Evolutionary conservation across 2,888 invertebrate species (phyloP).

Genomic region (Deroplatys truncata): DNA sequence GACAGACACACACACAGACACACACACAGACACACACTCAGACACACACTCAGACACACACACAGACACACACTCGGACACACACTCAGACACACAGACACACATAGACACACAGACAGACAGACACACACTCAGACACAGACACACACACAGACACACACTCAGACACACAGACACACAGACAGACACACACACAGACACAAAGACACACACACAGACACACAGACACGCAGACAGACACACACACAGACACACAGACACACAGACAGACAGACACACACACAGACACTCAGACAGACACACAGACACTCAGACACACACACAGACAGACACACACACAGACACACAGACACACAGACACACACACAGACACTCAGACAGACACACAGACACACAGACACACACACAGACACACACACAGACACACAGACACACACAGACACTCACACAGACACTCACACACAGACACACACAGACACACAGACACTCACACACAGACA

Average conservation of each 20-base stretch:
- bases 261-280: slow-evolving; percentile 3
- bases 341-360: neutral
- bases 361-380: neutral
- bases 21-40: neutral
- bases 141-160: neutral
- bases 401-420: too few relatives aligned
- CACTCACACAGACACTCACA: too few relatives aligned
- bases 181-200: too few relatives aligned
- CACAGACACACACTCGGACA: neutral
- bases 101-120: too few relatives aligned
- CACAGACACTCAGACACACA: neutral
- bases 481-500: too few relatives aligned
- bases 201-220: too few relatives aligned
- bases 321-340: too few relatives aligned
- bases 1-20: neutral
- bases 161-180: neutral
- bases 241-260: neutral
- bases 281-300: neutral
- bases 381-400: neutral
- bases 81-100: neutral
- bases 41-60: neutral
- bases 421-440: too few relatives aligned
- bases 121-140: neutral
- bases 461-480: too few relatives aligned
- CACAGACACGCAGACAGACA: too few relatives aligned